These are phyloP conservation scores for Patagioenas fasciata DNA, from an alignment of 2,113 vertebrate genomes.

Conservation along the genomic window DNA sequence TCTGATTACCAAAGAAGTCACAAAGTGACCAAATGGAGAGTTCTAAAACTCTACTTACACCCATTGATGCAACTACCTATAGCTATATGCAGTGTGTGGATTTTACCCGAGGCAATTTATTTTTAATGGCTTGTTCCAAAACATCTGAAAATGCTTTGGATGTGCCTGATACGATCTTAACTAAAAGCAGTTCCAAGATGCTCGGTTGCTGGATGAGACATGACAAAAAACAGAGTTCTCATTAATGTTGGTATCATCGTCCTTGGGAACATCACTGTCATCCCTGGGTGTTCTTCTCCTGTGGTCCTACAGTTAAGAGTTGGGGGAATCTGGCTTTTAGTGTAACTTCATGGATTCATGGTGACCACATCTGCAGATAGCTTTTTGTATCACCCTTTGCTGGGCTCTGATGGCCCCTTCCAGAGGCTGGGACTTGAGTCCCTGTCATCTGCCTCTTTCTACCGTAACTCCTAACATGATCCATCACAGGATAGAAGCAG, in stretches of 20 bases:
- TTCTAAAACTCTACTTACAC: not conserved
- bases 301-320: not conserved
- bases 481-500: not conserved
- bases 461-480: not conserved
- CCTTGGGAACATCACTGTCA: not conserved
- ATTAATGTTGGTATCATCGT: not conserved
- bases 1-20: not conserved
- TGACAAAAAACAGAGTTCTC: not conserved
- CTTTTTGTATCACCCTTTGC: not conserved
- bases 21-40: not conserved
- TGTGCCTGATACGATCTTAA: fast-evolving
- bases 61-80: not conserved
- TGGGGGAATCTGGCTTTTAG: not conserved
- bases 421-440: not conserved
- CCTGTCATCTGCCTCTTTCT: not conserved
- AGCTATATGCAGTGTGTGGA: fast-evolving
- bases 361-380: not conserved
- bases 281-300: not conserved
- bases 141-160: not conserved
- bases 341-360: not conserved
- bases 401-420: not conserved
- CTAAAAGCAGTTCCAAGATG: not conserved
- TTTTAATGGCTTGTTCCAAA: not conserved
- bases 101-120: not conserved
- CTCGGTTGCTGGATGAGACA: not conserved